Conservation (phyloP, 1,140 invertebrate species). For the Bemisia tabaci region DNA sequence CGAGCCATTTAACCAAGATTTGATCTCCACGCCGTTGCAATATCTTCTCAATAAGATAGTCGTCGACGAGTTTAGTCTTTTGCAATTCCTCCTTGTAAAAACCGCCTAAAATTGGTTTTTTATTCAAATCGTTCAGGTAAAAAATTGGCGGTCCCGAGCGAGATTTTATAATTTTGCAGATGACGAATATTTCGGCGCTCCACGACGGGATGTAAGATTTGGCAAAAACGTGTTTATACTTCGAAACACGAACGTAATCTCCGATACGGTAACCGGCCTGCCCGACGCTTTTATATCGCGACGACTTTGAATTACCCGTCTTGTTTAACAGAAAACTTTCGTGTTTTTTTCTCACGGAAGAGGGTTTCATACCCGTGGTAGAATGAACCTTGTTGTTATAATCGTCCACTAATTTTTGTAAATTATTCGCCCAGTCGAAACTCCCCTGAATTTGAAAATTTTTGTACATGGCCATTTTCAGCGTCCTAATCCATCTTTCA, state of each 20-base stretch:
- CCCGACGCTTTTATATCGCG: too few species aligned
- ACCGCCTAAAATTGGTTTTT: conserved; percentile 10
- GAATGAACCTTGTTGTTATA: conserved; percentile 34
- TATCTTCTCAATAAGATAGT: conserved; percentile 27
- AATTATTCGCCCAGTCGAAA: conserved; percentile 30
- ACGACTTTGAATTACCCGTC: neutral
- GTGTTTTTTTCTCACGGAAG: neutral
- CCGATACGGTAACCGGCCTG: neutral
- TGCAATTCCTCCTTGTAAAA: conserved; percentile 26
- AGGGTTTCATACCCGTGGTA: conserved; percentile 30
- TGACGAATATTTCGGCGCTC: neutral
- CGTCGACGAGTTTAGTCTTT: conserved; percentile 22
- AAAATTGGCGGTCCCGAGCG: neutral
- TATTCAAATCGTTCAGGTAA: neutral
- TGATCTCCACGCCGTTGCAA: conserved; percentile 22
- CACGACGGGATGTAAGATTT: neutral
- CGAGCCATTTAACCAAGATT: conserved; percentile 29
- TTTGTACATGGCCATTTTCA: conserved; percentile 30
- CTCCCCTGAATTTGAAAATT: conserved; percentile 31
- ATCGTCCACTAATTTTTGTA: conserved; percentile 26
- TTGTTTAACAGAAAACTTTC: neutral
- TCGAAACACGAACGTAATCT: neutral
- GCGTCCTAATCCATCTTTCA: conserved; percentile 32
- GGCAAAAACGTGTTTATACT: neutral
- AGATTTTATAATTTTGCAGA: neutral